Conservation (phyloP, 1,140 invertebrate species). For the Argopecten irradians region DNA sequence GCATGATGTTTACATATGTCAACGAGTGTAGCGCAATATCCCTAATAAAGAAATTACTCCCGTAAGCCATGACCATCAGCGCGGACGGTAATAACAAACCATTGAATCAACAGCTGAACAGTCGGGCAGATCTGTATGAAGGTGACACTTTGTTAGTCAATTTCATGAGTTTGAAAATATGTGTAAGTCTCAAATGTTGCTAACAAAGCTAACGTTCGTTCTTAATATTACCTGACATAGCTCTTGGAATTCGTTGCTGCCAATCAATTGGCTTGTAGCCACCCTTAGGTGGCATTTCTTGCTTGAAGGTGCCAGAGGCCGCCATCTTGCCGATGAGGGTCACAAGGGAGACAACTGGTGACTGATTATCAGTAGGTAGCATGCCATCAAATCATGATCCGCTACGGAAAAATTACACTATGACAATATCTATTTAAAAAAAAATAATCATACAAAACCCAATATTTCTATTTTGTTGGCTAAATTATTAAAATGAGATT, state of each 20-base stretch:
- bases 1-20: too few species aligned
- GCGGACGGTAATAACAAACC: too few species aligned
- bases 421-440: too few species aligned
- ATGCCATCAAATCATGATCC: not conserved
- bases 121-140: too few species aligned
- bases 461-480: too few species aligned
- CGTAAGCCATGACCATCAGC: too few species aligned
- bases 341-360: not conserved
- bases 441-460: too few species aligned
- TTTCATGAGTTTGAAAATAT: not conserved
- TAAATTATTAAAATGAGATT: too few species aligned
- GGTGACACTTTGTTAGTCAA: not conserved
- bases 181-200: not conserved
- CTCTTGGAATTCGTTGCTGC: not conserved
- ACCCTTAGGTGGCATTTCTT: constrained; percentile 1
- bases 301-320: not conserved
- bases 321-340: constrained; percentile 5
- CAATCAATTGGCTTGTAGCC: not conserved
- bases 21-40: too few species aligned
- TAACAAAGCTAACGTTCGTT: not conserved
- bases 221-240: not conserved
- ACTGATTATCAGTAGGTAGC: not conserved
- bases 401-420: too few species aligned
- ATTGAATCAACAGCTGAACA: too few species aligned
- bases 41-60: too few species aligned